Percentiles rank a stretch among this genome's conserved stretches.
Evolutionary conservation across 1,140 invertebrate genomes (phyloP).

Genomic region (Drosophila santomea): DNA sequence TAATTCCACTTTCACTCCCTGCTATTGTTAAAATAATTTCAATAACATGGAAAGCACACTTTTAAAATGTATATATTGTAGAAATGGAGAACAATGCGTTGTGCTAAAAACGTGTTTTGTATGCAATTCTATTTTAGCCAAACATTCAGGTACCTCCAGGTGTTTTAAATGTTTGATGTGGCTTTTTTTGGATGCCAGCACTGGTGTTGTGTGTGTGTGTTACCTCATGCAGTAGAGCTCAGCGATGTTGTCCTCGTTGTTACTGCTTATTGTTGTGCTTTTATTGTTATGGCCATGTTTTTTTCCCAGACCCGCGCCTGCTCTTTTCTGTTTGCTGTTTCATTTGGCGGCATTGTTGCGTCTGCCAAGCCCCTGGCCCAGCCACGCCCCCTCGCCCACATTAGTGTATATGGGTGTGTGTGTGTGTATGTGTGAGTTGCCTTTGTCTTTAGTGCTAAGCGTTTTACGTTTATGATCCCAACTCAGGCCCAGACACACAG

Average conservation of each 20-base stretch:
- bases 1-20: no score
- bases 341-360: constrained; percentile 77
- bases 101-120: no score
- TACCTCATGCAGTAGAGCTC: constrained; percentile 40
- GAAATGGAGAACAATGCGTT: no score
- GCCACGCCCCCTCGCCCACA: neutral
- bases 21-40: no score
- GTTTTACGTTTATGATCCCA: constrained; percentile 76
- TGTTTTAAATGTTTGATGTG: constrained; percentile 24
- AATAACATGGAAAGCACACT: neutral
- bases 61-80: neutral
- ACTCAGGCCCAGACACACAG: constrained; percentile 31
- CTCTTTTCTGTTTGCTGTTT: constrained; percentile 65
- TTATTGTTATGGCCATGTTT: constrained; percentile 82
- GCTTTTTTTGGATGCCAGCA: constrained; percentile 23
- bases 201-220: constrained; percentile 8
- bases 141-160: constrained; percentile 8
- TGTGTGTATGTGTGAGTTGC: constrained; percentile 15
- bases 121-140: constrained; percentile 1
- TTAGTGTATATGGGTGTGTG: constrained; percentile 17
- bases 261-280: constrained; percentile 81
- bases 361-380: neutral
- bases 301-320: constrained; percentile 24
- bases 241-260: constrained; percentile 61
- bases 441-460: constrained; percentile 75